Evolutionary conservation across 2,113 vertebrate genomes (phyloP).

Genomic region (Arvicanthis niloticus): DNA sequence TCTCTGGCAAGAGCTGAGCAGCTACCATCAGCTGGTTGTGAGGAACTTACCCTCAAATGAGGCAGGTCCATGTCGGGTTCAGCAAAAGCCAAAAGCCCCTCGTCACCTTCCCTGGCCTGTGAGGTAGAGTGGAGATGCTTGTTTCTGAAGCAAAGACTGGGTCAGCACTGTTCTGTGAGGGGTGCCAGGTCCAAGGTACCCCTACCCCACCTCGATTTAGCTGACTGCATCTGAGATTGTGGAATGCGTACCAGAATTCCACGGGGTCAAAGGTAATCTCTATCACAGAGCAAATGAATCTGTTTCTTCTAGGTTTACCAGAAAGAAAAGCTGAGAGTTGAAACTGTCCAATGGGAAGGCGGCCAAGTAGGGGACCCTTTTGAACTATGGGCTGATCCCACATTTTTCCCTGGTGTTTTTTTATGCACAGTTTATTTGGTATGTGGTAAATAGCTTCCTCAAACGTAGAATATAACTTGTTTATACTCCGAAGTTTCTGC

Average conservation of each 20-base stretch:
- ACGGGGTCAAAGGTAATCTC: neutral
- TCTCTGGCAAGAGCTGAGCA: conserved; percentile 6
- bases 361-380: neutral
- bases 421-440: neutral
- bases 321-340: neutral
- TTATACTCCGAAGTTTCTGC: neutral
- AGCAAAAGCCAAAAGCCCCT: neutral
- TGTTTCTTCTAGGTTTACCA: neutral
- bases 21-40: conserved; percentile 20
- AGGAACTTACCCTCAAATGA: neutral
- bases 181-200: neutral
- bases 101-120: neutral
- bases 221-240: neutral
- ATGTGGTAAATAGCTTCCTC: neutral
- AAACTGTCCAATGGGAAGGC: neutral
- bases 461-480: neutral
- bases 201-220: neutral
- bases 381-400: neutral
- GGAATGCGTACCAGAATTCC: neutral
- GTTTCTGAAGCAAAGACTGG: neutral
- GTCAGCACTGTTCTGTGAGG: neutral
- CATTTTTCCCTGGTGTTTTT: neutral
- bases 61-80: neutral
- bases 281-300: neutral
- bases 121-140: neutral